Conservation (phyloP, 2,888 invertebrate species). For the Hirtodrosophila histrioides region DNA sequence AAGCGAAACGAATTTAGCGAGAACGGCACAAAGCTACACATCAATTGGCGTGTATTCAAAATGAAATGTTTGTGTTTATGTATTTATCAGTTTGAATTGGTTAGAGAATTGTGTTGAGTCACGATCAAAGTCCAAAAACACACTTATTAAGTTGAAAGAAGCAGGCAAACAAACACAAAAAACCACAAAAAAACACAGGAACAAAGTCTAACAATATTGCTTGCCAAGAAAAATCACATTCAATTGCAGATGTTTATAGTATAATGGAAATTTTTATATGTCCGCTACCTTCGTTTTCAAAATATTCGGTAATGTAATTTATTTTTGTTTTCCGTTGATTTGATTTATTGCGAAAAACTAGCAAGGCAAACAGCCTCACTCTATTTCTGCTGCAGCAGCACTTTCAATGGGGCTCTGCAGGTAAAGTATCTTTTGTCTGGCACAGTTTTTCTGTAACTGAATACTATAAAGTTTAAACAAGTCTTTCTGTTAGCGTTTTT, state of each 20-base stretch:
- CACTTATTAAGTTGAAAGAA: conserved; percentile 38
- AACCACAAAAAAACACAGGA: conserved; percentile 41
- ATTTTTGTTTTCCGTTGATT: conserved; percentile 15
- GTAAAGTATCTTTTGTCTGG: conserved; percentile 17
- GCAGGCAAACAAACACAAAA: conserved; percentile 24
- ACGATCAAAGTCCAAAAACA: conserved; percentile 71
- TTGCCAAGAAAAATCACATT: conserved; percentile 68
- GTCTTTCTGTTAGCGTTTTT: conserved; percentile 17
- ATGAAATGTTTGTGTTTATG: conserved; percentile 44
- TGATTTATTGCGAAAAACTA: conserved; percentile 59
- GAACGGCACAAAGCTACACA: conserved; percentile 21
- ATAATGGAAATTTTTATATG: conserved; percentile 68
- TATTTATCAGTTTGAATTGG: conserved; percentile 40
- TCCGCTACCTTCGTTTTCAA: conserved; percentile 39
- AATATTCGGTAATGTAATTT: conserved; percentile 29
- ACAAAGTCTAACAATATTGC: conserved; percentile 61
- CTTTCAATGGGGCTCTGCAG: conserved; percentile 9
- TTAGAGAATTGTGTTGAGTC: conserved; percentile 66
- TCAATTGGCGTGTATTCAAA: conserved; percentile 39
- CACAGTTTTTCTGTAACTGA: conserved; percentile 28
- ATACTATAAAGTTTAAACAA: conserved; percentile 29
- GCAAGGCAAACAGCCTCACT: conserved; percentile 64
- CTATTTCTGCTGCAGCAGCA: conserved; percentile 61
- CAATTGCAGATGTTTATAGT: conserved; percentile 58
- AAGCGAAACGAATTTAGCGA: conserved; percentile 20